Conservation (phyloP, 2,888 invertebrate genomes). For the Therioaphis trifolii region DNA sequence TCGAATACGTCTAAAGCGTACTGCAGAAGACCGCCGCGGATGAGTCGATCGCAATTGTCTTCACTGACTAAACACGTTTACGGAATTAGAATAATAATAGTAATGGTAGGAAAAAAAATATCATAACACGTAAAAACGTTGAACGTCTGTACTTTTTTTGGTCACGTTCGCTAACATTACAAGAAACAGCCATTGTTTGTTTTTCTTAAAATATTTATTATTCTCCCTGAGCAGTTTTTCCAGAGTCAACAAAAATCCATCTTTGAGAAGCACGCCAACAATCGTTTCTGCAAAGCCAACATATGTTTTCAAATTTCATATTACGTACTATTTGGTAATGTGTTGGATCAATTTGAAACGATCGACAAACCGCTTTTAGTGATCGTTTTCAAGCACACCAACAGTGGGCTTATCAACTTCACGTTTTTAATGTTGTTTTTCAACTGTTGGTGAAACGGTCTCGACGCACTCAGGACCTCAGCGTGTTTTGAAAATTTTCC, state of each 20-base stretch:
- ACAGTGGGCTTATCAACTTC: constrained; percentile 73
- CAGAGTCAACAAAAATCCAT: constrained; percentile 37
- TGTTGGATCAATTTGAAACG: constrained; percentile 2
- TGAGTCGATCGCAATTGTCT: constrained; percentile 35
- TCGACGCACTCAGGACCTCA: constrained; percentile 74
- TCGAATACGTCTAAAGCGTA: constrained; percentile 52
- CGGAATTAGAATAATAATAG: background rate
- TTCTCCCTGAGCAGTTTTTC: constrained; percentile 53
- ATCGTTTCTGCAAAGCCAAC: constrained; percentile 25
- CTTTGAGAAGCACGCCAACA: constrained; percentile 38
- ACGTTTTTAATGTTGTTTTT: constrained; percentile 73
- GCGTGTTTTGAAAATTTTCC: constrained; percentile 77
- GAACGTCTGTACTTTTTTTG: constrained; percentile 42
- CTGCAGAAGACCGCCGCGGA: constrained; percentile 52
- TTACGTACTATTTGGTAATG: too few relatives aligned
- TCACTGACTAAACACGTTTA: constrained; percentile 39
- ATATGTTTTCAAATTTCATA: too few relatives aligned
- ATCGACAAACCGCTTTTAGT: constrained; percentile 73
- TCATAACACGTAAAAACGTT: too few relatives aligned
- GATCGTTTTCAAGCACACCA: constrained; percentile 74
- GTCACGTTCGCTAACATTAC: constrained; percentile 36
- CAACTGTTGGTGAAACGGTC: constrained; percentile 74
- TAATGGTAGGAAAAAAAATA: background rate
- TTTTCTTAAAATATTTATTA: constrained; percentile 35
- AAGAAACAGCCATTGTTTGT: constrained; percentile 45